These are phyloP conservation scores for Loxodonta africana DNA, from an alignment of 2,113 vertebrate species.

Conservation along the genomic window DNA sequence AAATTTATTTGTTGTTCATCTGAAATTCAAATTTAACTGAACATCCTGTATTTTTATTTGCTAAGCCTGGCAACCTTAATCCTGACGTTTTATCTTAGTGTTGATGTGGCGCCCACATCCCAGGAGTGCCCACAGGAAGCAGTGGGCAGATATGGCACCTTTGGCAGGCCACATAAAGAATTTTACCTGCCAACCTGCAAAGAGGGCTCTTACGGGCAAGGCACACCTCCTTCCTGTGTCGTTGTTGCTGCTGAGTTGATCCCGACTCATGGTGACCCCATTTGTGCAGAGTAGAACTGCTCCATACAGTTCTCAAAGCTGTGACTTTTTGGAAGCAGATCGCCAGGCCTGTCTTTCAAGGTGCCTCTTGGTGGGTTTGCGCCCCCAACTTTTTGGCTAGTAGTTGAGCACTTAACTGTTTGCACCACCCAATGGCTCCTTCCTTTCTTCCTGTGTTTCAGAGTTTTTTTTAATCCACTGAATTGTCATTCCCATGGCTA, in stretches of 20 bases:
- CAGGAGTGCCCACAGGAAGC: neutral
- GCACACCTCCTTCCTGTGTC: neutral
- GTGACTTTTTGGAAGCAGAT: neutral
- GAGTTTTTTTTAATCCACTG: neutral
- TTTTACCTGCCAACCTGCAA: neutral
- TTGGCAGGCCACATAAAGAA: neutral
- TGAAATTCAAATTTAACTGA: constrained; percentile 36
- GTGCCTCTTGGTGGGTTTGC: neutral
- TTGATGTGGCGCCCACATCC: neutral
- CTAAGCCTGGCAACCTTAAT: neutral
- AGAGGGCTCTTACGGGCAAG: neutral
- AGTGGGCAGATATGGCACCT: neutral
- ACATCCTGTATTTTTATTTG: constrained; percentile 29
- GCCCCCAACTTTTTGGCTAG: neutral
- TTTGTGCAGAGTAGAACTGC: too few species aligned
- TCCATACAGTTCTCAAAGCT: neutral
- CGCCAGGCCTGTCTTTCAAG: neutral
- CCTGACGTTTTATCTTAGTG: neutral
- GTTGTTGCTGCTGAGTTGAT: too few species aligned
- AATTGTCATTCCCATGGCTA: neutral
- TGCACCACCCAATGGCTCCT: neutral
- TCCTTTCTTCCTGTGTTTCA: neutral
- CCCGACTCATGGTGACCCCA: neutral
- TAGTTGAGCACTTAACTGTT: neutral
- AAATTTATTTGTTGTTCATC: neutral